Evolutionary conservation across 2,113 vertebrate species (phyloP).

Genomic region (Megalops atlanticus): DNA sequence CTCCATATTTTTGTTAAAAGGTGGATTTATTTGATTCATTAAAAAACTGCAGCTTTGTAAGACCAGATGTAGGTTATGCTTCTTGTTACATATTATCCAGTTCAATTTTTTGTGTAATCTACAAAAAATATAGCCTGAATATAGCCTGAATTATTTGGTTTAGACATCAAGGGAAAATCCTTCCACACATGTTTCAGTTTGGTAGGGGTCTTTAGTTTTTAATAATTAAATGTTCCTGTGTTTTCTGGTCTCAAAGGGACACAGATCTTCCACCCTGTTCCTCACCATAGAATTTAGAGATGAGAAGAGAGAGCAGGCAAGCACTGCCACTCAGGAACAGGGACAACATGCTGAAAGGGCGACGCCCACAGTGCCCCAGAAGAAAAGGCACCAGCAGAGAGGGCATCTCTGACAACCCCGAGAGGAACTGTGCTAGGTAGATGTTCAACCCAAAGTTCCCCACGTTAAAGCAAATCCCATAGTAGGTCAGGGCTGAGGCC

Average conservation of each 20-base stretch:
- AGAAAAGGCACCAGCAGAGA: conserved; percentile 62
- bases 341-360: conserved; percentile 58
- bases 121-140: too few relatives aligned
- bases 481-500: conserved; percentile 64
- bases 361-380: conserved; percentile 57
- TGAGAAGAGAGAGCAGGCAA: conserved; percentile 63
- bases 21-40: not conserved
- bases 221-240: not conserved
- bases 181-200: too few relatives aligned
- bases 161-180: too few relatives aligned
- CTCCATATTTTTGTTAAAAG: too few relatives aligned
- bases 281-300: conserved; percentile 60
- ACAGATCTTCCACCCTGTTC: not conserved
- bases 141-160: too few relatives aligned
- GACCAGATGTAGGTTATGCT: too few relatives aligned
- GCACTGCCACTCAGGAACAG: conserved; percentile 63
- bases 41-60: not conserved
- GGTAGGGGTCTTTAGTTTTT: too few relatives aligned
- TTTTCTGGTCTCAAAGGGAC: not conserved
- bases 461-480: conserved; percentile 69
- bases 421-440: conserved; percentile 73
- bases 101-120: too few relatives aligned
- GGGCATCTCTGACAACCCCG: conserved; percentile 66
- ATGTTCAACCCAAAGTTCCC: conserved; percentile 68
- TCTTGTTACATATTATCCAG: too few relatives aligned